Conservation (phyloP, 1,140 invertebrate genomes). For the Sesamia nonagrioides region DNA sequence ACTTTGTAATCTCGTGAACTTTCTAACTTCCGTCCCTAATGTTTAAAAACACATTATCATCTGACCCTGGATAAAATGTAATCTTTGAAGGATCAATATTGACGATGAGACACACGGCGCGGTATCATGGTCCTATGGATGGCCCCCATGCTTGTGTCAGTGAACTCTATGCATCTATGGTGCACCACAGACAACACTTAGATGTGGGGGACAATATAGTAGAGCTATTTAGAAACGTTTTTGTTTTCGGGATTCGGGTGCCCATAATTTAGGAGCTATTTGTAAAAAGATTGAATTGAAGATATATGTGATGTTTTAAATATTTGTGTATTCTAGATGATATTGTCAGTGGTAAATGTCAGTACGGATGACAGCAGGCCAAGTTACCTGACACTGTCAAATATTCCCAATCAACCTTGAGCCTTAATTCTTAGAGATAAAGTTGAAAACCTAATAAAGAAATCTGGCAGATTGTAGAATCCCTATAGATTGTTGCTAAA, state of each 20-base stretch:
- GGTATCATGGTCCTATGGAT: slow-evolving; percentile 23
- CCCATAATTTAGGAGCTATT: slow-evolving; percentile 31
- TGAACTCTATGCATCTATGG: slow-evolving; percentile 57
- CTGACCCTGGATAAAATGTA: slow-evolving; percentile 30
- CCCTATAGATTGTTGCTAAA: slow-evolving; percentile 9
- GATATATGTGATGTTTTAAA: not conserved
- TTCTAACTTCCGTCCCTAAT: slow-evolving; percentile 11
- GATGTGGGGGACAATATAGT: slow-evolving; percentile 54
- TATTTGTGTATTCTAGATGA: no score
- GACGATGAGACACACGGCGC: slow-evolving; percentile 54
- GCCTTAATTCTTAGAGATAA: no score
- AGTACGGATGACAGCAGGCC: no score
- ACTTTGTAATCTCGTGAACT: slow-evolving; percentile 18
- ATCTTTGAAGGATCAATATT: slow-evolving; percentile 54
- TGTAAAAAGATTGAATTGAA: not conserved
- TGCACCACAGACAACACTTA: slow-evolving; percentile 56
- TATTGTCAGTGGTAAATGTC: no score
- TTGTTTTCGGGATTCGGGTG: slow-evolving; percentile 51
- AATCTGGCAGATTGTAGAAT: no score
- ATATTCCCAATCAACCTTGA: no score
- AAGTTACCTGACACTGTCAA: no score
- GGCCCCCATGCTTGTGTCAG: slow-evolving; percentile 56
- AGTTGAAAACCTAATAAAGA: no score
- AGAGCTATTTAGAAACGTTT: slow-evolving; percentile 57
- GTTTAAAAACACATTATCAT: slow-evolving; percentile 28